Percentiles rank a stretch among this genome's conserved stretches.
phyloP scores from a whole-genome alignment of 2,113 vertebrate genomes.

The Geococcyx californianus region DNA sequence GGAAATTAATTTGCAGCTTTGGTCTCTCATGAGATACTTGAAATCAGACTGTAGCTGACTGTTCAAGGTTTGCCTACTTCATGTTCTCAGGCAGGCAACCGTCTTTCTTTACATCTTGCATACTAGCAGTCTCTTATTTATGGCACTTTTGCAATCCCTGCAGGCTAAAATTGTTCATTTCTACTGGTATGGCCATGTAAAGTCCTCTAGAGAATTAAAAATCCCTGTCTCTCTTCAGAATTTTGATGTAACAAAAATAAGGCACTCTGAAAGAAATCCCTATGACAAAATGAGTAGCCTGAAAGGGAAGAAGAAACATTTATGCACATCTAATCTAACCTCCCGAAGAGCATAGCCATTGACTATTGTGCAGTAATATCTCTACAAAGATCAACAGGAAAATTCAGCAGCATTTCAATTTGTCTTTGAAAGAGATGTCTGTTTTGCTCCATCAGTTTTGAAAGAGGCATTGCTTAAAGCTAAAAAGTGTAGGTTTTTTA shows the following conservation, averaged over 20 bases:
- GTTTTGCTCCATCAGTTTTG: constrained; percentile 14
- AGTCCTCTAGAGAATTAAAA: not conserved
- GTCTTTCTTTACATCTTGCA: not conserved
- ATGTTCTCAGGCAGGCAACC: not conserved
- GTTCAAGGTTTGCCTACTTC: not conserved
- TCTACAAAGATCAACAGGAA: constrained; percentile 4
- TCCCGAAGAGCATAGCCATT: not conserved
- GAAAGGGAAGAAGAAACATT: not conserved
- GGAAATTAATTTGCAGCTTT: not conserved
- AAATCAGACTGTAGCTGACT: not conserved
- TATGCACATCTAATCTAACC: not conserved
- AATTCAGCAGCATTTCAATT: not conserved
- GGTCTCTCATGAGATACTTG: not conserved
- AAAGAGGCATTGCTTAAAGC: constrained; percentile 5
- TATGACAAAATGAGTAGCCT: not conserved
- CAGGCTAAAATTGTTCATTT: not conserved
- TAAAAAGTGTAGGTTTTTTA: not conserved
- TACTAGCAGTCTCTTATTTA: not conserved
- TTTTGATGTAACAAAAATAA: not conserved
- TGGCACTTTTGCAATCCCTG: not conserved
- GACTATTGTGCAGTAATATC: not conserved
- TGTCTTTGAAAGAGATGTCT: constrained; percentile 1
- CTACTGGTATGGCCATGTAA: not conserved
- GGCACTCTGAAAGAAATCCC: not conserved
- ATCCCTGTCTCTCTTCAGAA: not conserved